Conservation (phyloP, 1,140 invertebrate species). For the Mercenaria mercenaria region DNA sequence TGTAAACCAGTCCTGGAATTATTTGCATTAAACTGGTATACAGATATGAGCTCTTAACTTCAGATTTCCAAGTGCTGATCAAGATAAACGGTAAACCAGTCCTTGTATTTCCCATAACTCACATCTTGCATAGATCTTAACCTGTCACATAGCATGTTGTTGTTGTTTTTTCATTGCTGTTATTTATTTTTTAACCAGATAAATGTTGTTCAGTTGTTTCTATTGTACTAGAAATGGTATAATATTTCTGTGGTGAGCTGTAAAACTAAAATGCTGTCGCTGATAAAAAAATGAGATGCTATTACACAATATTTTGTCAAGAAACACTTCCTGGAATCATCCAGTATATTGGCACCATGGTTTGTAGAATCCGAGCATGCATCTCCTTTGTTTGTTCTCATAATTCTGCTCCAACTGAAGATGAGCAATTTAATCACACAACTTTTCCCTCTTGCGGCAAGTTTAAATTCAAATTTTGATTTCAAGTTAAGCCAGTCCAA, state of each 20-base stretch:
- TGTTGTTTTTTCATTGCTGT: slow-evolving; percentile 1
- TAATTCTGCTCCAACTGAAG: no score
- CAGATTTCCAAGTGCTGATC: slow-evolving; percentile 22
- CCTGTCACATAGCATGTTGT: slow-evolving; percentile 23
- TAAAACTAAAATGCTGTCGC: neutral
- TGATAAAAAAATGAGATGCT: no score
- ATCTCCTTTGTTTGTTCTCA: no score
- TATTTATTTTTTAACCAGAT: neutral
- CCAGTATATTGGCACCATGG: no score
- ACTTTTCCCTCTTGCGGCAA: no score
- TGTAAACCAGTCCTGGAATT: no score
- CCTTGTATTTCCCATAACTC: slow-evolving; percentile 37
- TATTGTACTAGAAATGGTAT: neutral
- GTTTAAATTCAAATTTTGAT: no score
- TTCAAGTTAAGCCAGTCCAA: no score
- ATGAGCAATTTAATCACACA: no score
- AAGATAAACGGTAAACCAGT: slow-evolving; percentile 42
- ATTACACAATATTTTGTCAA: no score
- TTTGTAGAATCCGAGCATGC: no score
- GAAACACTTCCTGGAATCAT: no score
- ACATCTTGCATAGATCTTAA: neutral
- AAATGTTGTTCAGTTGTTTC: neutral
- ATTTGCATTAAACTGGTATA: slow-evolving; percentile 16
- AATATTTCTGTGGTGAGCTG: neutral
- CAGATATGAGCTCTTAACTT: slow-evolving; percentile 32